Conservation (phyloP, 2,113 vertebrate species). For the Notarius lentiginosus region DNA sequence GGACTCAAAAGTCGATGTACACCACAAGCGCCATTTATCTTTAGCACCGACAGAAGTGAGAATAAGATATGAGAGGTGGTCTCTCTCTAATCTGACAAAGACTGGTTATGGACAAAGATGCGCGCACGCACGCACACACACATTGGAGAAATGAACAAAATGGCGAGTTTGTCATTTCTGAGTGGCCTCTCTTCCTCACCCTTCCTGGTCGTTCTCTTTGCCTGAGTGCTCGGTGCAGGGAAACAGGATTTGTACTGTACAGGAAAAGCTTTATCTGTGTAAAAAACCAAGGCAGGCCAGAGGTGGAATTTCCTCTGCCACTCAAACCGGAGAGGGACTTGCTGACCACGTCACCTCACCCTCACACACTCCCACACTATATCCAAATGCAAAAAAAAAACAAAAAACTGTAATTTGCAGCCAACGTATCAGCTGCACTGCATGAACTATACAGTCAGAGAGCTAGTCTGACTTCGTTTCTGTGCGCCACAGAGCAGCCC, state of each 20-base stretch:
- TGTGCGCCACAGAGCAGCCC: conserved; percentile 51
- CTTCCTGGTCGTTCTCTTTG: conserved; percentile 86
- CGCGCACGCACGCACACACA: conserved; percentile 60
- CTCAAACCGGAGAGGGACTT: conserved; percentile 73
- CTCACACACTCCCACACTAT: conserved; percentile 49
- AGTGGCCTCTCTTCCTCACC: conserved; percentile 71
- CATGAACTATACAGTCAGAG: conserved; percentile 68
- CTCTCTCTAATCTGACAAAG: conserved; percentile 72
- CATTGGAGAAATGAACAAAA: conserved; percentile 37
- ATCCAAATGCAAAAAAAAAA: conserved; percentile 4
- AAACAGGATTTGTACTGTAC: conserved; percentile 97
- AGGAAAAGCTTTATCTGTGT: conserved; percentile 98
- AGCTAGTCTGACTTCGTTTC: conserved; percentile 55
- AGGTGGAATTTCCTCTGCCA: conserved; percentile 96
- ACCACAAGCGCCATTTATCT: conserved; percentile 71
- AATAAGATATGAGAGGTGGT: conserved; percentile 75
- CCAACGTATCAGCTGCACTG: conserved; percentile 80
- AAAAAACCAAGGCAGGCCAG: conserved; percentile 89
- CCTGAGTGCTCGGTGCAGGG: conserved; percentile 82
- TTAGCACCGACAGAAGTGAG: conserved; percentile 71
- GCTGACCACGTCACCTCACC: conserved; percentile 73
- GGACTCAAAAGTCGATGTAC: conserved; percentile 71
- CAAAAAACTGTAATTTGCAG: conserved; percentile 35
- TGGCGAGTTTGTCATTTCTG: conserved; percentile 33
- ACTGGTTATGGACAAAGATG: conserved; percentile 50